A percentile compares a stretch with the other conserved stretches of the same genome.
Evolutionary conservation across 2,888 invertebrate species (phyloP).

Genomic region (Serrognathus titanus): DNA sequence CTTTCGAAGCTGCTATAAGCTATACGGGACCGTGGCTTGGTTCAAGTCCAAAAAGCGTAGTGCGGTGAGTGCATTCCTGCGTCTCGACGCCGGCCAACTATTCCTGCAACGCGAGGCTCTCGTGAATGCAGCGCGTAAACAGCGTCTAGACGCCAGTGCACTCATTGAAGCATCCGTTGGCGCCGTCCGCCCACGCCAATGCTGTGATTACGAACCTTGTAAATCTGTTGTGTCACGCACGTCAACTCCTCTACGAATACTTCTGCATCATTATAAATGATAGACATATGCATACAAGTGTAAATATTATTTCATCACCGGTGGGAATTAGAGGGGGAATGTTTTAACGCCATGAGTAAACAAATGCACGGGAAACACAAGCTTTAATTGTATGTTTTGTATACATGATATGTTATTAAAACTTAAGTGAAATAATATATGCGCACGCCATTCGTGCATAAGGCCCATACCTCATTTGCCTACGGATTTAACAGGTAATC

Average conservation of each 20-base stretch:
- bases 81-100: constrained; percentile 7
- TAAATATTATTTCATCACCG: no score
- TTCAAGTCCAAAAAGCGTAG: background rate
- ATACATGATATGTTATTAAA: no score
- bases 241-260: constrained; percentile 1
- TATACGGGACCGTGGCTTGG: background rate
- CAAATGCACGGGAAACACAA: no score
- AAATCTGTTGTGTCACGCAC: constrained; percentile 3
- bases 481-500: no score
- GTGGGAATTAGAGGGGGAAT: no score
- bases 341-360: no score
- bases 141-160: constrained; percentile 3
- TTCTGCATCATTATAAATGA: constrained; percentile 2
- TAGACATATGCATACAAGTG: background rate
- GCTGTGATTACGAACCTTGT: constrained; percentile 1
- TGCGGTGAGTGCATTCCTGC: background rate
- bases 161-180: constrained; percentile 5
- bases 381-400: no score
- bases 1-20: background rate
- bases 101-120: constrained; percentile 7
- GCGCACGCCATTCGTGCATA: no score
- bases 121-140: constrained; percentile 3
- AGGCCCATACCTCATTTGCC: no score
- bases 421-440: no score
- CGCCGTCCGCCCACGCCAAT: constrained; percentile 5